phyloP scores from a whole-genome alignment of 1,140 invertebrate genomes.

The Melitaea cinxia region DNA sequence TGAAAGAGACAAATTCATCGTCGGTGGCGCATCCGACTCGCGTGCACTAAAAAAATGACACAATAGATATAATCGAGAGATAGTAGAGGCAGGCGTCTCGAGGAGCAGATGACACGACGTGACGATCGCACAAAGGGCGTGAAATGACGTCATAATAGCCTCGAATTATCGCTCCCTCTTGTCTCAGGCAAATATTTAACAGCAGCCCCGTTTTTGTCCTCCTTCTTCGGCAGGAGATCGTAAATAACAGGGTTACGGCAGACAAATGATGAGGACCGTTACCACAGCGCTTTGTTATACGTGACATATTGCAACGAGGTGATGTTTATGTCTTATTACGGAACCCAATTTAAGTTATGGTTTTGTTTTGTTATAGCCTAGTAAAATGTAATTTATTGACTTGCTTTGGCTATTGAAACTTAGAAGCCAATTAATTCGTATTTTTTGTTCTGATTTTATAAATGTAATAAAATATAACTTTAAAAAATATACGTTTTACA shows the following conservation, averaged over 20 bases:
- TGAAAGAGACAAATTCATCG: constrained; percentile 77
- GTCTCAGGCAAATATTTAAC: constrained; percentile 82
- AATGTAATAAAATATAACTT: no score
- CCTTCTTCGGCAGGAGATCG: constrained; percentile 72
- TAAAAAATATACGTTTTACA: background rate
- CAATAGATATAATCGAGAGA: constrained; percentile 81
- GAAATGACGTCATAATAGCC: constrained; percentile 81
- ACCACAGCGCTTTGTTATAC: constrained; percentile 71
- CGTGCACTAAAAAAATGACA: constrained; percentile 74
- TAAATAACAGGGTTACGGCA: constrained; percentile 75
- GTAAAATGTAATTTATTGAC: constrained; percentile 3
- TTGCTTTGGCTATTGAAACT: background rate
- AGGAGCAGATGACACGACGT: constrained; percentile 79
- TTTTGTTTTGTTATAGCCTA: constrained; percentile 34
- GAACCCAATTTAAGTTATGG: constrained; percentile 55
- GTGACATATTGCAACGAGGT: constrained; percentile 75
- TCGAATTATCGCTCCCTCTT: constrained; percentile 81
- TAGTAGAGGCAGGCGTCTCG: constrained; percentile 76
- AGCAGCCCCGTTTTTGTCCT: constrained; percentile 75
- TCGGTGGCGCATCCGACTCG: constrained; percentile 79
- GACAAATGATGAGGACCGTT: constrained; percentile 77
- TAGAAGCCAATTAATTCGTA: background rate
- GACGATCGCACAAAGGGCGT: constrained; percentile 79
- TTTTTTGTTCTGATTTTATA: no score
- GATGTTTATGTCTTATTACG: constrained; percentile 80